Evolutionary conservation across 2,797 vertebrate species (phyloP).

Genomic region (Halcyon smyrnensis): DNA sequence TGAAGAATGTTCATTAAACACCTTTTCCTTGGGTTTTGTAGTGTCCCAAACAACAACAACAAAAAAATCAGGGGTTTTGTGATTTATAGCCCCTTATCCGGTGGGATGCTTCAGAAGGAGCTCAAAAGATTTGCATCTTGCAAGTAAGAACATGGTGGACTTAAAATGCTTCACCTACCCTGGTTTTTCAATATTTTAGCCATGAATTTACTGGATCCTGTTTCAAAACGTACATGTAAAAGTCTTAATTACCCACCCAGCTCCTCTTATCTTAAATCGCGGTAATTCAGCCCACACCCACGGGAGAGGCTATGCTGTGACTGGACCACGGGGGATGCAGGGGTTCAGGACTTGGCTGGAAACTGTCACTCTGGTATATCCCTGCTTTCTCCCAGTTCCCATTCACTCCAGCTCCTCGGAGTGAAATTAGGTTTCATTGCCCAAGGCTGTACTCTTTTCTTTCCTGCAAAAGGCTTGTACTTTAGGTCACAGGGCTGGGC

Average conservation of each 20-base stretch:
- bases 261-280: slow-evolving; percentile 41
- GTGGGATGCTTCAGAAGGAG: slow-evolving; percentile 9
- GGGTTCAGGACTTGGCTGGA: background rate
- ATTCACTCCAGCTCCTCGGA: slow-evolving; percentile 12
- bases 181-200: background rate
- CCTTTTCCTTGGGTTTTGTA: slow-evolving; percentile 1
- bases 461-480: slow-evolving; percentile 12
- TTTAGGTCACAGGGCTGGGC: slow-evolving; percentile 38
- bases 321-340: slow-evolving; percentile 20
- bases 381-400: slow-evolving; percentile 18
- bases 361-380: background rate
- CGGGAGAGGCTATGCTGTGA: slow-evolving; percentile 12
- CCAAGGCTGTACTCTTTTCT: slow-evolving; percentile 39
- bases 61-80: background rate
- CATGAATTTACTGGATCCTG: background rate
- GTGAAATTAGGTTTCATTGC: slow-evolving; percentile 62
- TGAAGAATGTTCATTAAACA: slow-evolving; percentile 52
- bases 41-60: slow-evolving; percentile 3
- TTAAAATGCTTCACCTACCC: background rate
- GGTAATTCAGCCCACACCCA: slow-evolving; percentile 35
- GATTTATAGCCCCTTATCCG: slow-evolving; percentile 15
- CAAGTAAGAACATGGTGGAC: slow-evolving; percentile 4
- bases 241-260: slow-evolving; percentile 40
- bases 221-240: slow-evolving; percentile 45
- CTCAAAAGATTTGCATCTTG: background rate